phyloP scores from a whole-genome alignment of 2,113 vertebrate species.

The Eira barbara region DNA sequence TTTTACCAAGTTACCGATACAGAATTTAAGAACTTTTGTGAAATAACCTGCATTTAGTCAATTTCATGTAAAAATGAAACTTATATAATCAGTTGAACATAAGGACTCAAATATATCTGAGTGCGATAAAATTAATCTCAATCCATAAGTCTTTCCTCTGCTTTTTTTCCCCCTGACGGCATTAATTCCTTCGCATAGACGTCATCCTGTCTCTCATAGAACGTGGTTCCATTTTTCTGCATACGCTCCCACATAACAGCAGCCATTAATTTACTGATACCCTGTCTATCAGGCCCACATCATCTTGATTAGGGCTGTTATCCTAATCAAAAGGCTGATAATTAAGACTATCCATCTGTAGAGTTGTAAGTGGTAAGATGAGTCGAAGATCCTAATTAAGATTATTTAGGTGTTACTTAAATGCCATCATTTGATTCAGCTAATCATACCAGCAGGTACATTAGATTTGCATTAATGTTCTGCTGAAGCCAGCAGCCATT shows the following conservation, averaged over 20 bases:
- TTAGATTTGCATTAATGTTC: slow-evolving; percentile 89
- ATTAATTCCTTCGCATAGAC: slow-evolving; percentile 59
- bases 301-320: slow-evolving; percentile 90
- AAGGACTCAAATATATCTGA: background rate
- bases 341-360: slow-evolving; percentile 90
- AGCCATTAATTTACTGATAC: slow-evolving; percentile 89
- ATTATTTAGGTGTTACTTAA: slow-evolving; percentile 91
- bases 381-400: slow-evolving; percentile 90
- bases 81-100: background rate
- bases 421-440: slow-evolving; percentile 90
- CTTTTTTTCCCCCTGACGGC: slow-evolving; percentile 65
- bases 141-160: background rate
- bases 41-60: slow-evolving; percentile 54
- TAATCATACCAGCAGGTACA: slow-evolving; percentile 91
- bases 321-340: slow-evolving; percentile 91
- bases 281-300: slow-evolving; percentile 87
- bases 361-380: slow-evolving; percentile 87
- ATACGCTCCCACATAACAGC: slow-evolving; percentile 82
- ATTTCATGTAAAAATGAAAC: slow-evolving; percentile 30
- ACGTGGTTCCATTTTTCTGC: slow-evolving; percentile 77
- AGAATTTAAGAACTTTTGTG: slow-evolving; percentile 63
- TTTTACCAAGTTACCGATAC: slow-evolving; percentile 47
- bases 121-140: slow-evolving; percentile 42
- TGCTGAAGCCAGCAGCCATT: slow-evolving; percentile 85
- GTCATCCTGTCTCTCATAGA: slow-evolving; percentile 70